These are phyloP conservation scores for Agrotis exclamationis DNA, from an alignment of 2,888 invertebrate genomes.

Conservation along the genomic window DNA sequence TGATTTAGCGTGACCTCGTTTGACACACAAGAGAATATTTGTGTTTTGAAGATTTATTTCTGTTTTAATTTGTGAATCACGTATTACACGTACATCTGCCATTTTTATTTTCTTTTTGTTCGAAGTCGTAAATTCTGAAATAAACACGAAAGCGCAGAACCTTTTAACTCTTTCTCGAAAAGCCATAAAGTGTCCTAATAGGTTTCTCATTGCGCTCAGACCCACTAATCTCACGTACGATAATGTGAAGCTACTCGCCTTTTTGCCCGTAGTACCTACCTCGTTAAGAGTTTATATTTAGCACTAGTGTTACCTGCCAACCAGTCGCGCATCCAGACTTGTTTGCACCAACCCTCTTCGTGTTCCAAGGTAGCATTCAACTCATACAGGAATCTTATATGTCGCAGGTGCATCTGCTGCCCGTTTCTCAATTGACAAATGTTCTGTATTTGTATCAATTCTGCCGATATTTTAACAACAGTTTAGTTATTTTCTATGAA, in stretches of 20 bases:
- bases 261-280: slow-evolving; percentile 66
- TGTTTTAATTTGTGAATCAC: slow-evolving; percentile 1
- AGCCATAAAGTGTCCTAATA: slow-evolving; percentile 39
- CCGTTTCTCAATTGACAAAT: slow-evolving; percentile 8
- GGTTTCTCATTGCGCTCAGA: slow-evolving; percentile 29
- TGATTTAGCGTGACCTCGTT: slow-evolving; percentile 25
- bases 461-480: slow-evolving; percentile 1
- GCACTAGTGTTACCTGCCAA: slow-evolving; percentile 74
- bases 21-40: slow-evolving; percentile 12
- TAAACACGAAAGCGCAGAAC: not conserved
- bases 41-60: slow-evolving; percentile 15
- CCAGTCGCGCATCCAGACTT: slow-evolving; percentile 73
- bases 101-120: slow-evolving; percentile 1
- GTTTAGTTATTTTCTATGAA: not conserved
- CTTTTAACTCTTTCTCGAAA: slow-evolving; percentile 1
- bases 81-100: not conserved
- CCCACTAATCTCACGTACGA: slow-evolving; percentile 49
- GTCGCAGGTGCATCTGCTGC: slow-evolving; percentile 22
- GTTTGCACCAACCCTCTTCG: slow-evolving; percentile 68
- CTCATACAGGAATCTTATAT: slow-evolving; percentile 14
- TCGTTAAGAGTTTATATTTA: slow-evolving; percentile 78
- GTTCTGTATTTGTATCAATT: slow-evolving; percentile 8
- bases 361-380: slow-evolving; percentile 50
- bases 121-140: not conserved
- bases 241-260: slow-evolving; percentile 50